These are phyloP conservation scores for Tenthredo amoena DNA, from an alignment of 2,888 invertebrate genomes.

Conservation along the genomic window DNA sequence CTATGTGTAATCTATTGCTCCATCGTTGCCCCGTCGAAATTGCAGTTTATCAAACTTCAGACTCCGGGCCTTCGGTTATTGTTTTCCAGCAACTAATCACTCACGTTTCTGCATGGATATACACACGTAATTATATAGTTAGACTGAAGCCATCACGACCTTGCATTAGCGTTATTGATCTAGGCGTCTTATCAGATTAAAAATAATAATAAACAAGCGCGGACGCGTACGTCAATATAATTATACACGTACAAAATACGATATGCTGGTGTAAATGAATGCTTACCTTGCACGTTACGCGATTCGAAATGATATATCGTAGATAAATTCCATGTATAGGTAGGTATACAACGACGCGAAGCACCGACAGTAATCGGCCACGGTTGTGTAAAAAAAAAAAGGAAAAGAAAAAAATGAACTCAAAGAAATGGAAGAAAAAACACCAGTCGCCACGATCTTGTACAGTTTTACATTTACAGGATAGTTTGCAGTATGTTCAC, in stretches of 20 bases:
- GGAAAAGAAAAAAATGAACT: neutral
- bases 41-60: neutral
- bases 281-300: conserved; percentile 27
- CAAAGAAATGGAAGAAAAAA: neutral
- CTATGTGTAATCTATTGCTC: neutral
- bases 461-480: neutral
- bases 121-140: neutral
- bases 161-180: conserved; percentile 4
- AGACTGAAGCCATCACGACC: neutral
- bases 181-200: conserved; percentile 5
- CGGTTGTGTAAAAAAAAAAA: neutral
- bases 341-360: neutral
- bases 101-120: neutral
- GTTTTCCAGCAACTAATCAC: neutral
- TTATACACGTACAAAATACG: neutral
- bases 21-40: neutral
- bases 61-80: conserved; percentile 20
- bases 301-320: neutral
- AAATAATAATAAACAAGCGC: conserved; percentile 14
- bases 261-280: conserved; percentile 15
- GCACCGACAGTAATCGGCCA: neutral
- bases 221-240: neutral
- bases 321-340: conserved; percentile 10
- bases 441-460: neutral
- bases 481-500: neutral